Evolutionary conservation across 1,140 invertebrate species (phyloP).

Genomic region (Nilaparvata lugens): DNA sequence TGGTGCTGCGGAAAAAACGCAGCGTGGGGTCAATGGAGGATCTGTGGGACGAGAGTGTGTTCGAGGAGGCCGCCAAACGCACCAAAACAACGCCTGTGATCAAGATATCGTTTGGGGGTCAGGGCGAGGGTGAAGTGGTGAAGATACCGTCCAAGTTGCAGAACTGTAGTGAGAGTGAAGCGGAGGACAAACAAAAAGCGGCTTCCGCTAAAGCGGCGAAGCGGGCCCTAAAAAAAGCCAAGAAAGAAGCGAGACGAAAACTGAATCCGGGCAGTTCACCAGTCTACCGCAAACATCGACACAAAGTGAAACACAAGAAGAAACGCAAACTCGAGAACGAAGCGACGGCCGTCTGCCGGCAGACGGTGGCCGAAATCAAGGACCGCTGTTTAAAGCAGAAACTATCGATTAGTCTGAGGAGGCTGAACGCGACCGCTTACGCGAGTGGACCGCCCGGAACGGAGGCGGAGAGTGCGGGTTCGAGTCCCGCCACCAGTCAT

Average conservation of each 20-base stretch:
- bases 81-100: slow-evolving; percentile 37
- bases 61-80: slow-evolving; percentile 40
- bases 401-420: slow-evolving; percentile 62
- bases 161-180: slow-evolving; percentile 36
- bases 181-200: slow-evolving; percentile 28
- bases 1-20: slow-evolving; percentile 45
- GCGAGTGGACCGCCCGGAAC: slow-evolving; percentile 34
- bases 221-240: slow-evolving; percentile 68
- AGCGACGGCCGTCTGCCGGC: too few relatives aligned
- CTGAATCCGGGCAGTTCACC: slow-evolving; percentile 35
- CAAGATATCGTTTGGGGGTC: slow-evolving; percentile 74
- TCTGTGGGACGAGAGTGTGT: slow-evolving; percentile 49
- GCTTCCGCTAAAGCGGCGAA: slow-evolving; percentile 61
- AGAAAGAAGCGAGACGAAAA: slow-evolving; percentile 65
- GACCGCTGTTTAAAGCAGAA: slow-evolving; percentile 64
- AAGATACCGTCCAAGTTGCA: slow-evolving; percentile 70
- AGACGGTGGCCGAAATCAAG: slow-evolving; percentile 40
- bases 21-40: slow-evolving; percentile 51
- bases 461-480: slow-evolving; percentile 39
- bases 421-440: slow-evolving; percentile 58
- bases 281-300: slow-evolving; percentile 45
- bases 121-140: slow-evolving; percentile 76
- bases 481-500: slow-evolving; percentile 13
- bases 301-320: slow-evolving; percentile 71
- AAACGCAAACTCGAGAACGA: slow-evolving; percentile 48